Evolutionary conservation across 2,888 invertebrate species (phyloP).

Genomic region (Smittia sp.): DNA sequence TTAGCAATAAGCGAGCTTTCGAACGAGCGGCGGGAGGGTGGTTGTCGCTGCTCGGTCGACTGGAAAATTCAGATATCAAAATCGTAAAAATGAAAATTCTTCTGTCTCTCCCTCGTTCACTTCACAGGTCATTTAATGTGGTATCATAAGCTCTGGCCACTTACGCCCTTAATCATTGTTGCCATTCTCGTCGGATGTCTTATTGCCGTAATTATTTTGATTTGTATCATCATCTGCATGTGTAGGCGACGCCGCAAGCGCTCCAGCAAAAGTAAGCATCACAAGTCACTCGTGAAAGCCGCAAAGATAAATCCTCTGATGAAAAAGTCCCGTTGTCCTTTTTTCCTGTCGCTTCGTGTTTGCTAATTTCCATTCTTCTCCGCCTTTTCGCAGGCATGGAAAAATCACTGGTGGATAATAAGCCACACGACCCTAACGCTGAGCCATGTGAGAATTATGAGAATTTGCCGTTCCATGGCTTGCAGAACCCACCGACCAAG

Average conservation of each 20-base stretch:
- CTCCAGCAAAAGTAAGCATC: constrained; percentile 53
- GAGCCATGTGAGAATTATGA: constrained; percentile 88
- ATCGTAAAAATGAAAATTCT: not conserved
- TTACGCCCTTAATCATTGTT: constrained; percentile 64
- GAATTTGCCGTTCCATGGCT: constrained; percentile 92
- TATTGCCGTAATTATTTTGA: constrained; percentile 71
- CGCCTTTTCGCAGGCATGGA: constrained; percentile 31
- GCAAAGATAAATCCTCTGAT: not conserved
- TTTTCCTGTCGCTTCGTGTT: not conserved
- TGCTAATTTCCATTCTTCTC: constrained; percentile 17
- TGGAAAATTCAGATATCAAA: constrained; percentile 33
- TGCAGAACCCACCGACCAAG: constrained; percentile 92
- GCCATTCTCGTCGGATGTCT: constrained; percentile 67
- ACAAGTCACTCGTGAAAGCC: constrained; percentile 6
- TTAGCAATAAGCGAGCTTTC: not conserved
- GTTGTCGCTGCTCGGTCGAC: not conserved
- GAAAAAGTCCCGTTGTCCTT: constrained; percentile 8
- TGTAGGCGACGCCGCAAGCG: constrained; percentile 72
- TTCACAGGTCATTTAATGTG: constrained; percentile 70
- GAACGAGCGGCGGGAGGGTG: too few relatives aligned
- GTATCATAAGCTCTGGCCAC: constrained; percentile 74
- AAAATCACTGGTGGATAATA: constrained; percentile 38
- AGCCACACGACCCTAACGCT: constrained; percentile 64
- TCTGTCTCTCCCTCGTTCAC: not conserved
- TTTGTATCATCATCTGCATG: constrained; percentile 80